Conservation (phyloP, 2,888 invertebrate species). For the Yponomeuta malinellus region DNA sequence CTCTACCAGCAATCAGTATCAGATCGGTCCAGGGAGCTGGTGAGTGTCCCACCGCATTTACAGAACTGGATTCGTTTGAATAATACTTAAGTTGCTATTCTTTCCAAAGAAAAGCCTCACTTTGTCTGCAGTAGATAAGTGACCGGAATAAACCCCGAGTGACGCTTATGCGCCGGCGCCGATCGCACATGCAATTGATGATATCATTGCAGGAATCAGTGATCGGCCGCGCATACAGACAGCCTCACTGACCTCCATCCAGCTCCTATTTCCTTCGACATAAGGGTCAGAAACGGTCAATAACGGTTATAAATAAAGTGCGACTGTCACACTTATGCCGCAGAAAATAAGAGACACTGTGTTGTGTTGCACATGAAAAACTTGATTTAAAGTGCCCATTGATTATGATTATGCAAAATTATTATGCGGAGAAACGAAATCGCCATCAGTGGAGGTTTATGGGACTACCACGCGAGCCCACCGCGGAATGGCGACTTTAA, state of each 20-base stretch:
- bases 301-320: background rate
- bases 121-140: too few relatives aligned
- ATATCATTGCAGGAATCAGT: slow-evolving; percentile 7
- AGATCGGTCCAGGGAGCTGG: too few relatives aligned
- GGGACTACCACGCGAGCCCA: background rate
- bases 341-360: background rate
- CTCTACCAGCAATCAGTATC: too few relatives aligned
- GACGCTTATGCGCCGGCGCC: slow-evolving; percentile 9
- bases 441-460: background rate
- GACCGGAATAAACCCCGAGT: background rate
- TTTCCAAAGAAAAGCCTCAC: too few relatives aligned
- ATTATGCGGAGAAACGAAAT: background rate
- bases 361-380: background rate
- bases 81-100: too few relatives aligned
- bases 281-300: background rate
- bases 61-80: too few relatives aligned
- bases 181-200: slow-evolving; percentile 7
- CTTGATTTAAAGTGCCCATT: slow-evolving; percentile 32
- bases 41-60: too few relatives aligned
- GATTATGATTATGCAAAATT: background rate
- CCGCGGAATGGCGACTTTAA: too few relatives aligned
- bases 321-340: background rate
- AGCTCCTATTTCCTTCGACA: background rate
- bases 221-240: slow-evolving; percentile 1
- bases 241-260: background rate